Conservation (phyloP, 2,113 vertebrate genomes). For the Tylochromis polylepis region DNA sequence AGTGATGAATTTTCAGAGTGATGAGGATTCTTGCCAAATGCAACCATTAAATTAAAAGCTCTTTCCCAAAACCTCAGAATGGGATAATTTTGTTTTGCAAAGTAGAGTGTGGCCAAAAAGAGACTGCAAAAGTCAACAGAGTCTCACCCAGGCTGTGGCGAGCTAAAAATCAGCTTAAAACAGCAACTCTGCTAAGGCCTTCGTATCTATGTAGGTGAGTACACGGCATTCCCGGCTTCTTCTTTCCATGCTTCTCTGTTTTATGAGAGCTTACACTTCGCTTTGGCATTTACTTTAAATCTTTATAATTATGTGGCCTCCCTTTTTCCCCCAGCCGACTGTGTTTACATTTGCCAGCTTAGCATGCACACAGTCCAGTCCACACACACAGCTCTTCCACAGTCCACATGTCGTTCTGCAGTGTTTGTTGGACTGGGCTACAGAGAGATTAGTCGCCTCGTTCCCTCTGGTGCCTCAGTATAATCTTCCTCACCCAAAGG, state of each 20-base stretch:
- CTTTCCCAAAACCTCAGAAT: constrained; percentile 38
- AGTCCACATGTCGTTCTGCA: constrained; percentile 34
- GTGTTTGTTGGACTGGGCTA: constrained; percentile 36
- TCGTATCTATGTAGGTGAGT: constrained; percentile 11
- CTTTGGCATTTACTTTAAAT: constrained; percentile 51
- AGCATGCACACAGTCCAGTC: constrained; percentile 39
- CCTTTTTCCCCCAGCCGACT: constrained; percentile 7
- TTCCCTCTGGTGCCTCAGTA: constrained; percentile 27
- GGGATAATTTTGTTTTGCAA: constrained; percentile 44
- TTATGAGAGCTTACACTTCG: constrained; percentile 41
- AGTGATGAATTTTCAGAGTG: constrained; percentile 45
- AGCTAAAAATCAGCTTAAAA: constrained; percentile 27
- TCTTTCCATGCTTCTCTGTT: constrained; percentile 26
- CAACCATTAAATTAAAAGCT: constrained; percentile 60
- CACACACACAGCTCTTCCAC: constrained; percentile 13
- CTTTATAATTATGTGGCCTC: constrained; percentile 55
- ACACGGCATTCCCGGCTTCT: not conserved
- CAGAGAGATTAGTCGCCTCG: constrained; percentile 52
- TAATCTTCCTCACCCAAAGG: constrained; percentile 22
- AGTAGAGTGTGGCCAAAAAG: constrained; percentile 21
- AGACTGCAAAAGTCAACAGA: constrained; percentile 34
- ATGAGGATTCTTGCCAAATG: constrained; percentile 52
- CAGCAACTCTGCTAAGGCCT: constrained; percentile 8
- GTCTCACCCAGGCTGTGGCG: constrained; percentile 27
- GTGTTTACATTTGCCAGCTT: constrained; percentile 62